phyloP scores from a whole-genome alignment of 2,888 invertebrate species.

The Stenurella melanura region DNA sequence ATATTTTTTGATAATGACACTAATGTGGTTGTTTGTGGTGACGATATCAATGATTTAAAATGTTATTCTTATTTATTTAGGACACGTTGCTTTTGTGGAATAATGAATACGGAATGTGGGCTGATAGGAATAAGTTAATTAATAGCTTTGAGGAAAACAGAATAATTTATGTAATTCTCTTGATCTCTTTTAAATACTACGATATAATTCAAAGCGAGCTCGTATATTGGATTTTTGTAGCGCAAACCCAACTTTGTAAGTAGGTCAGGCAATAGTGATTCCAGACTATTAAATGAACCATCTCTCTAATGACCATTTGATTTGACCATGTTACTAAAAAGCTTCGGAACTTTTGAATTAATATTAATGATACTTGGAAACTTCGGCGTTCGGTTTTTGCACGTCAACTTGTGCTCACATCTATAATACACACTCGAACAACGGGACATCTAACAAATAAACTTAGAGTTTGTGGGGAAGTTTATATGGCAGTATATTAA shows the following conservation, averaged over 20 bases:
- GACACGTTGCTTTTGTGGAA: no score
- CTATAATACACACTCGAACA: conserved; percentile 9
- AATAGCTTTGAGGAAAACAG: no score
- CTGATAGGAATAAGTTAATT: no score
- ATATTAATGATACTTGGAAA: conserved; percentile 33
- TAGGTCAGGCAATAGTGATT: neutral
- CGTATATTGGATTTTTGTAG: neutral
- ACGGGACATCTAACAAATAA: neutral
- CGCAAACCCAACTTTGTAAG: neutral
- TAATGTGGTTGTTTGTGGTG: no score
- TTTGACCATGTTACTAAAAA: conserved; percentile 19
- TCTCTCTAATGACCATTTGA: conserved; percentile 14
- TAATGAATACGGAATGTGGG: no score
- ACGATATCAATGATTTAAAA: no score
- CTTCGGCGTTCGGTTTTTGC: conserved; percentile 18
- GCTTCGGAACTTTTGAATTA: conserved; percentile 14
- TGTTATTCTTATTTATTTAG: no score
- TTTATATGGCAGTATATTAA: conserved; percentile 8
- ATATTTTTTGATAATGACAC: no score
- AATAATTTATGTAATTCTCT: no score
- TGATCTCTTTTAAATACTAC: no score
- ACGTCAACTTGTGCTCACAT: neutral
- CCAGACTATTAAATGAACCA: neutral
- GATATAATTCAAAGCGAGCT: neutral
- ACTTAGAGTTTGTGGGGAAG: neutral